These are phyloP conservation scores for Xyrauchen texanus DNA, from an alignment of 2,113 vertebrate species.

Conservation along the genomic window DNA sequence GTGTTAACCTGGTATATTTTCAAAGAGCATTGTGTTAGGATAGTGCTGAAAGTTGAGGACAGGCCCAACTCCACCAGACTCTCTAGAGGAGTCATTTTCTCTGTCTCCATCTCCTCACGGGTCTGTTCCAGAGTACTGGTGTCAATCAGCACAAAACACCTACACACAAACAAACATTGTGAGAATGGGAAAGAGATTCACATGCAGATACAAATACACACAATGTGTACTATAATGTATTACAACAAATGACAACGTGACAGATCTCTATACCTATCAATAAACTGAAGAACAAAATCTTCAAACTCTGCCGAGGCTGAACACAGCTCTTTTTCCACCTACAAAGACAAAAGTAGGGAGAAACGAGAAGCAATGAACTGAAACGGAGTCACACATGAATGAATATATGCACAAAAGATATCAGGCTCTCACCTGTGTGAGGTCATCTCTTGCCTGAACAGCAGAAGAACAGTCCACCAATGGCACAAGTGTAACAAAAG, in stretches of 20 bases:
- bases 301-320: constrained; percentile 97
- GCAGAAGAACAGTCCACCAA: constrained; percentile 96
- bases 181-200: neutral
- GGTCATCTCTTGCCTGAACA: constrained; percentile 86
- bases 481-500: constrained; percentile 98
- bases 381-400: neutral
- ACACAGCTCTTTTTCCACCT: constrained; percentile 95
- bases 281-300: constrained; percentile 96
- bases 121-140: constrained; percentile 96
- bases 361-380: neutral
- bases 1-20: constrained; percentile 89
- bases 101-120: constrained; percentile 94
- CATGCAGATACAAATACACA: neutral
- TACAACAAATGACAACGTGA: too few species aligned
- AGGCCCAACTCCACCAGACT: constrained; percentile 94
- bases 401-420: neutral
- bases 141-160: constrained; percentile 96
- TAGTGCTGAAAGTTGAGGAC: constrained; percentile 96
- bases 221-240: neutral
- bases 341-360: constrained; percentile 9
- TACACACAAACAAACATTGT: constrained; percentile 55
- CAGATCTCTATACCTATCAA: constrained; percentile 83
- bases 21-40: constrained; percentile 94
- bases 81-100: constrained; percentile 97
- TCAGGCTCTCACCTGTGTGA: constrained; percentile 83